These are phyloP conservation scores for Chelonoidis abingdonii DNA, from an alignment of 2,113 vertebrate genomes.

Conservation along the genomic window DNA sequence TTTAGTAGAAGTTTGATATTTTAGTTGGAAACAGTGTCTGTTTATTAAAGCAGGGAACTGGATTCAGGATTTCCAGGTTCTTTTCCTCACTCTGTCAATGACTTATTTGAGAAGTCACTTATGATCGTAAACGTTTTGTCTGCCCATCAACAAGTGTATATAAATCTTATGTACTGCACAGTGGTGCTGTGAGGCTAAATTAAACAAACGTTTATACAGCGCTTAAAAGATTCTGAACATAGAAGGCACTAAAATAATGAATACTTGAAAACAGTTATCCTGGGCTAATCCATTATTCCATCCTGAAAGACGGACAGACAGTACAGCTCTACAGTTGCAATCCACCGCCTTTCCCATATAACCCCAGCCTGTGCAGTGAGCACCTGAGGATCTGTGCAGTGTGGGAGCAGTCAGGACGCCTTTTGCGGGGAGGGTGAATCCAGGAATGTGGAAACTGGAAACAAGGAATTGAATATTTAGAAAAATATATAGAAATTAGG, in stretches of 20 bases:
- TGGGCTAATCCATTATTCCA: neutral
- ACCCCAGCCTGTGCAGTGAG: neutral
- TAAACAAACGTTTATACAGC: neutral
- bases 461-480: neutral
- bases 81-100: neutral
- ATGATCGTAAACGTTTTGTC: neutral
- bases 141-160: neutral
- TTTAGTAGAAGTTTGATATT: neutral
- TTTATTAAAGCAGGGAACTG: neutral
- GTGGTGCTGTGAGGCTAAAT: neutral
- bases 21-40: neutral
- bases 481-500: neutral
- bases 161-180: neutral
- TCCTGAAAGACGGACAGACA: neutral
- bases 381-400: neutral
- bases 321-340: neutral
- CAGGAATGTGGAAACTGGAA: neutral
- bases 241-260: neutral
- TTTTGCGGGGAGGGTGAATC: neutral
- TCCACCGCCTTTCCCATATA: neutral
- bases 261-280: neutral
- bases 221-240: accelerated
- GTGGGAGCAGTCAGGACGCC: neutral
- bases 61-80: neutral
- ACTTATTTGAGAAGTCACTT: neutral